Base-by-base conservation (phyloP, 2,888 invertebrate genomes). In the Leptinotarsa peninsularis region DNA sequence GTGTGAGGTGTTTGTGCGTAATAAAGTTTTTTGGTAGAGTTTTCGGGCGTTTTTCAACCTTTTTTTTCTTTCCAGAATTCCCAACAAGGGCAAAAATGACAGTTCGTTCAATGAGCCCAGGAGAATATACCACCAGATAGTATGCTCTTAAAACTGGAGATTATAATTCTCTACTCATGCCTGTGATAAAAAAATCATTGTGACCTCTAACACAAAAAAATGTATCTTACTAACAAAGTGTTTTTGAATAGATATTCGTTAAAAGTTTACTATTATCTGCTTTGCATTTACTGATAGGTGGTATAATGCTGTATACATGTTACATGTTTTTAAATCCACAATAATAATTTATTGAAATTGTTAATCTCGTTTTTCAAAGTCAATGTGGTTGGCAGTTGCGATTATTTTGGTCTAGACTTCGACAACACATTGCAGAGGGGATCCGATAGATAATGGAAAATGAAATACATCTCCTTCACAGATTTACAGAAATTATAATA, bases 11-110 rank as follows among this genome's bases (percentile, higher is more conserved):
- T 74, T 71, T 58, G 66, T 71, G 17, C 72, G 69, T 33, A 78
- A 71, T 68, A 76, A 67, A 76, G 21, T 63, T 73, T 72, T 60
- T 49, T 21, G 50, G 54, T 21, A 69, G 43, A 49, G 18, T 63
- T 50, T 63, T 4, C 49, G 18, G 66, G 66, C 56, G 33, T 77
- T 66, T 50, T 69, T 69, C 72, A 75, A 73, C 23, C 60, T 23
- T 33, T 10, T 69, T 77, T 76, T 76, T 76, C 75, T 79, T 86
- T 86, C 70, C 85, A 87, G 87, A 84, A 86, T 87, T 72, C 86
- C 86, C 72, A 85, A 79, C 77, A 83, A 84, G 81, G 82, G 76
- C 60, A 77, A 70, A 67, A 79, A 76, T 74, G 84, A 80, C 67
- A 80, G 79, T 73, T 79, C 83, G 70, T 69, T 81, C n/a, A 79